Percentiles rank a stretch among this genome's conserved stretches.
Conservation (phyloP, 2,797 vertebrate genomes). For the Falco berigora region DNA sequence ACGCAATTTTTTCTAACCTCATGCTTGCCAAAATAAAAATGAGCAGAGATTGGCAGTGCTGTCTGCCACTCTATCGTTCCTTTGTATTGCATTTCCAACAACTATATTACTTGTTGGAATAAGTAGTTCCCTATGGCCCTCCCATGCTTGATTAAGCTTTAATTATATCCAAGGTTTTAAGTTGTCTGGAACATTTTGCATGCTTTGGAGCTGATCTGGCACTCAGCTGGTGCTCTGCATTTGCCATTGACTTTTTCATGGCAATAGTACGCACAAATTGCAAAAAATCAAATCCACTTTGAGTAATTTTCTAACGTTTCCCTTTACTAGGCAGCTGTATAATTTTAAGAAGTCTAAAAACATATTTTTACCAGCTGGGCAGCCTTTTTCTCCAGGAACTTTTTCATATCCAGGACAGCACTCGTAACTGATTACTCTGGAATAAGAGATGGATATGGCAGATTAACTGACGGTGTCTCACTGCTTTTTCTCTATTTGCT, state of each 20-base stretch:
- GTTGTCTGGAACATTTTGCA: conserved; percentile 15
- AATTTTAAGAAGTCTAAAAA: not conserved
- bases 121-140: not conserved
- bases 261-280: not conserved
- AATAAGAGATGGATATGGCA: conserved; percentile 31
- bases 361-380: conserved; percentile 85
- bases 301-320: not conserved
- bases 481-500: not conserved
- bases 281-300: not conserved
- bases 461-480: not conserved
- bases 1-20: not conserved
- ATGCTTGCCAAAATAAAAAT: not conserved
- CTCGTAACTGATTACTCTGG: conserved; percentile 91
- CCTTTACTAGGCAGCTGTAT: not conserved
- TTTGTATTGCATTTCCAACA: not conserved
- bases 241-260: not conserved
- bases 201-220: not conserved
- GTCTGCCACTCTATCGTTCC: not conserved
- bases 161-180: not conserved
- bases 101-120: not conserved
- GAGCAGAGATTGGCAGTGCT: not conserved
- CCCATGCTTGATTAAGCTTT: not conserved
- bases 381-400: conserved; percentile 90
- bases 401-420: conserved; percentile 97
- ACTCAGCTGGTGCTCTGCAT: not conserved